Percentiles rank a stretch among this genome's conserved stretches.
These are phyloP conservation scores for Mastigias papua DNA, from an alignment of 30 jellyfish, hydroid and myxozoan genomes.

Conservation along the genomic window DNA sequence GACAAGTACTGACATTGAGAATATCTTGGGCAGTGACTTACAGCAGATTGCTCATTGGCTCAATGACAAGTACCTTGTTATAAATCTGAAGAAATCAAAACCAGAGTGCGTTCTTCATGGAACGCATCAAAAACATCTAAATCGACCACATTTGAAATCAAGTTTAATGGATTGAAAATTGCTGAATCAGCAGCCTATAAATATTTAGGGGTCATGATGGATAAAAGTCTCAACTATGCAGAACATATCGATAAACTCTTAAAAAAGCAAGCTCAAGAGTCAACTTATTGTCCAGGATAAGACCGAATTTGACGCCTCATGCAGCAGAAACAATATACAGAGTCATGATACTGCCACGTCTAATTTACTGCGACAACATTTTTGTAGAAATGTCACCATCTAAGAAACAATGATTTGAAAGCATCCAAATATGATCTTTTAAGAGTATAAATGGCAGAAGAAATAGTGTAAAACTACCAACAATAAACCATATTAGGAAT, in stretches of 20 bases:
- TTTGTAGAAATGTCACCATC: not conserved
- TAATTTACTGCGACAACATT: not conserved
- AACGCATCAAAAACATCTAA: not conserved
- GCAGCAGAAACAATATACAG: not conserved
- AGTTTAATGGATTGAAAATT: not conserved
- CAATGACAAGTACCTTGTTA: not conserved
- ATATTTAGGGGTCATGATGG: not conserved
- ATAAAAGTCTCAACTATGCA: not conserved
- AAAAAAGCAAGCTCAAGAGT: not conserved
- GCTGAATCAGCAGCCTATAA: not conserved
- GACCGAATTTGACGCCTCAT: not conserved
- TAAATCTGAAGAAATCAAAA: not conserved
- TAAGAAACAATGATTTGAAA: not conserved
- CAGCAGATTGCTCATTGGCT: not conserved
- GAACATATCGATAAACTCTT: not conserved
- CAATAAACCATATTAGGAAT: constrained; percentile 45
- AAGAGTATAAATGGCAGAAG: constrained; percentile 32
- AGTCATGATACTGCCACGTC: not conserved
- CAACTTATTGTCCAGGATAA: not conserved
- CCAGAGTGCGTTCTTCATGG: not conserved
- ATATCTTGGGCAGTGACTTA: not conserved
- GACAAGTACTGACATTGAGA: not conserved
- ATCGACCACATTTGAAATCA: not conserved
- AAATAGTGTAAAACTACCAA: constrained; percentile 25
- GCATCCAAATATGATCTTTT: not conserved